Percentiles rank a stretch among this genome's conserved stretches.
Evolutionary conservation across 2,888 invertebrate species (phyloP).

Genomic region (Leucophora obtusa): DNA sequence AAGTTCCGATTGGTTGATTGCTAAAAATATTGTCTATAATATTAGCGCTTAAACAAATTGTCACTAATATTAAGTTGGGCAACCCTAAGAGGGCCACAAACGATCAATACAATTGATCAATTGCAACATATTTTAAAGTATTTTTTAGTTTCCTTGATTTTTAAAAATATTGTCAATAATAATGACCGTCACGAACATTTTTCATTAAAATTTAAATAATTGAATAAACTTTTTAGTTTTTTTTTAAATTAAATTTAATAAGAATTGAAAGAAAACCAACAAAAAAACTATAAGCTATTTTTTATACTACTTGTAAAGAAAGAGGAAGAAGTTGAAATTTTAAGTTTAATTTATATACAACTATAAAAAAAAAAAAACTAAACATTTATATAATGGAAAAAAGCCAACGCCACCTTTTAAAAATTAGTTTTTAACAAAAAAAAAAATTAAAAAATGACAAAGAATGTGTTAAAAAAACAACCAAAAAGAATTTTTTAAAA

Average conservation of each 20-base stretch:
- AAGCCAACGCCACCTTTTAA: conserved; percentile 4
- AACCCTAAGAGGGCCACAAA: too few relatives aligned
- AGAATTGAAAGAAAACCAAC: background rate
- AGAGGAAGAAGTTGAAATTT: background rate
- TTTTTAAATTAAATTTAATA: background rate
- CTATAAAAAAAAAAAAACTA: background rate
- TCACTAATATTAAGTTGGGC: too few relatives aligned
- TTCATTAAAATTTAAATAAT: too few relatives aligned
- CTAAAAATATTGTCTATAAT: too few relatives aligned
- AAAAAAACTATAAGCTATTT: conserved; percentile 14
- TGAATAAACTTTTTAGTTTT: background rate
- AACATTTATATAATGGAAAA: background rate
- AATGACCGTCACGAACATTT: too few relatives aligned
- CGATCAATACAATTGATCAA: too few relatives aligned
- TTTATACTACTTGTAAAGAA: conserved; percentile 31
- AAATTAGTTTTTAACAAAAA: background rate
- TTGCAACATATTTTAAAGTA: too few relatives aligned
- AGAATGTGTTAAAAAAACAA: background rate
- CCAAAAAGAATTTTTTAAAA: background rate
- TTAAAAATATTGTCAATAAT: too few relatives aligned
- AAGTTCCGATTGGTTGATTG: too few relatives aligned
- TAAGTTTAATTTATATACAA: background rate
- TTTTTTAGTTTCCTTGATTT: too few relatives aligned
- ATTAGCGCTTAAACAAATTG: too few relatives aligned
- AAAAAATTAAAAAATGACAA: background rate